Conservation (phyloP, 2,888 invertebrate species). For the Acleris literana region DNA sequence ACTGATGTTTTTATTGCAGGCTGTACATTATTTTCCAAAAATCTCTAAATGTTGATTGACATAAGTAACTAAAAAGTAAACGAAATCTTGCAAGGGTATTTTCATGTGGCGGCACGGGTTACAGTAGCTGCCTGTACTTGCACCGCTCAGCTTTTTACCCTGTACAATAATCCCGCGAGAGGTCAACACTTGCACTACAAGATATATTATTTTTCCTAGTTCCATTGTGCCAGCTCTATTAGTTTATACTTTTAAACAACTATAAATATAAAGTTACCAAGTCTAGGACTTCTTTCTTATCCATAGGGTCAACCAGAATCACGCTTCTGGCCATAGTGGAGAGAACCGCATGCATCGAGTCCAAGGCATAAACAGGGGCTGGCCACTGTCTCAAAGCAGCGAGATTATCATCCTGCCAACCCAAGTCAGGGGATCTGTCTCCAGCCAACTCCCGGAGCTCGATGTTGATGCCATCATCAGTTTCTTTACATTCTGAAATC, state of each 20-base stretch:
- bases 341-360: constrained; percentile 60
- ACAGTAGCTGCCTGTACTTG: too few relatives aligned
- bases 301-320: constrained; percentile 47
- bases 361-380: constrained; percentile 70
- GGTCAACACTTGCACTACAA: too few relatives aligned
- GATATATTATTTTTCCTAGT: too few relatives aligned
- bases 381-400: constrained; percentile 66
- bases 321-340: constrained; percentile 64
- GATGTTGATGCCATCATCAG: constrained; percentile 55
- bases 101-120: too few relatives aligned
- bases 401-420: constrained; percentile 56
- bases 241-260: neutral
- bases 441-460: constrained; percentile 64
- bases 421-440: constrained; percentile 40
- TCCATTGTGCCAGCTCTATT: too few relatives aligned
- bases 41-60: too few relatives aligned
- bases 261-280: constrained; percentile 52
- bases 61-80: too few relatives aligned
- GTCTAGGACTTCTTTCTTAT: constrained; percentile 54
- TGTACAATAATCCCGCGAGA: too few relatives aligned
- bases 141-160: too few relatives aligned
- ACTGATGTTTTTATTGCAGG: too few relatives aligned
- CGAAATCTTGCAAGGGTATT: too few relatives aligned
- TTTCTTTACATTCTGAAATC: constrained; percentile 56
- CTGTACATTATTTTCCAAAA: too few relatives aligned